Conservation (phyloP, 1,140 invertebrate species). For the Holotrichia oblita region DNA sequence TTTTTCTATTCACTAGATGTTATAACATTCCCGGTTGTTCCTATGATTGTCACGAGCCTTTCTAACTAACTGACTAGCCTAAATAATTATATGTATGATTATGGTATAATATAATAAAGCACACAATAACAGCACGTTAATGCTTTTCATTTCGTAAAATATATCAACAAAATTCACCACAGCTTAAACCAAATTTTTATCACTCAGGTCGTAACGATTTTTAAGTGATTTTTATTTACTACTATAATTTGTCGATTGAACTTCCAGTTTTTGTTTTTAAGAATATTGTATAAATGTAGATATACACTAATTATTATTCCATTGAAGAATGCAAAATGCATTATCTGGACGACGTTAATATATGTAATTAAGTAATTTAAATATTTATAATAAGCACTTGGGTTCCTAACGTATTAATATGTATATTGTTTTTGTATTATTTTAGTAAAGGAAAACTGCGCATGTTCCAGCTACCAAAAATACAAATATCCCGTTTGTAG, state of each 20-base stretch:
- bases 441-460: conserved; percentile 47
- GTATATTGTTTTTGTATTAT: conserved; percentile 48
- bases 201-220: conserved; percentile 43
- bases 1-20: conserved; percentile 32
- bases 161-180: conserved; percentile 32
- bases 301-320: conserved; percentile 54
- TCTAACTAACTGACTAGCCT: conserved; percentile 2
- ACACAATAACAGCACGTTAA: conserved; percentile 10
- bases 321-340: conserved; percentile 48
- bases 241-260: conserved; percentile 42
- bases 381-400: conserved; percentile 59
- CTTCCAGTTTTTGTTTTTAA: conserved; percentile 36
- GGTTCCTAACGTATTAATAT: conserved; percentile 60
- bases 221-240: conserved; percentile 41
- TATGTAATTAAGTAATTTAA: conserved; percentile 57
- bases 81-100: conserved; percentile 5
- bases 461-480: conserved; percentile 42
- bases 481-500: conserved; percentile 38
- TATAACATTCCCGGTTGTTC: conserved; percentile 40
- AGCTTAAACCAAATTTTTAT: conserved; percentile 42
- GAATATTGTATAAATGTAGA: conserved; percentile 60
- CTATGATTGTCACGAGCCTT: conserved; percentile 25
- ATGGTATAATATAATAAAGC: neutral
- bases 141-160: conserved; percentile 34
- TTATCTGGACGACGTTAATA: conserved; percentile 39